Conservation (phyloP, 2,113 vertebrate species). For the Sitta europaea region DNA sequence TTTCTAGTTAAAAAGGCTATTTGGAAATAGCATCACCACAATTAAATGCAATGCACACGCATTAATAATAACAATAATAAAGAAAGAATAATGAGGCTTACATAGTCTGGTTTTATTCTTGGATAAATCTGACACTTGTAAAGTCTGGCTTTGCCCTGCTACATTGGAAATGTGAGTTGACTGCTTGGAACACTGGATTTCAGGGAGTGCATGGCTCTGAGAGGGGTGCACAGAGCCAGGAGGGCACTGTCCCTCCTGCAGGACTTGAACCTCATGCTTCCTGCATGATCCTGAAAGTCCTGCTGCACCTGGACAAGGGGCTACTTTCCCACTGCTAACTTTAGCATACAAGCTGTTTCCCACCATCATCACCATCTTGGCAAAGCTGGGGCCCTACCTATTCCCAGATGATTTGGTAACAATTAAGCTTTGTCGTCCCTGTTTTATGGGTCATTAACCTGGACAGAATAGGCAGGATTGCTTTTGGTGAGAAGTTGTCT, state of each 20-base stretch:
- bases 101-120: background rate
- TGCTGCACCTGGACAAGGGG: background rate
- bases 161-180: background rate
- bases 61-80: background rate
- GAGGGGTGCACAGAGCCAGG: background rate
- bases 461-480: background rate
- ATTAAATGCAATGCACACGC: background rate
- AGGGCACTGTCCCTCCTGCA: background rate
- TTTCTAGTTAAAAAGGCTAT: background rate
- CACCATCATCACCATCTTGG: background rate
- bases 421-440: background rate
- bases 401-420: background rate
- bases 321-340: background rate
- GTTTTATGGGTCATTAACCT: background rate
- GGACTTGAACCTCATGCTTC: background rate
- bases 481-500: background rate
- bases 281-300: background rate
- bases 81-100: background rate
- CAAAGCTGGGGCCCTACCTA: background rate
- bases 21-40: constrained; percentile 10
- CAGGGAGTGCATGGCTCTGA: background rate
- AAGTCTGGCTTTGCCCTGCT: background rate
- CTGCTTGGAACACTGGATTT: background rate
- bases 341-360: background rate
- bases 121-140: background rate